Percentiles rank a stretch among this genome's conserved stretches.
phyloP scores from a whole-genome alignment of 35 echinoderm and acorn worm genomes.

The Ophioderma brevispina region DNA sequence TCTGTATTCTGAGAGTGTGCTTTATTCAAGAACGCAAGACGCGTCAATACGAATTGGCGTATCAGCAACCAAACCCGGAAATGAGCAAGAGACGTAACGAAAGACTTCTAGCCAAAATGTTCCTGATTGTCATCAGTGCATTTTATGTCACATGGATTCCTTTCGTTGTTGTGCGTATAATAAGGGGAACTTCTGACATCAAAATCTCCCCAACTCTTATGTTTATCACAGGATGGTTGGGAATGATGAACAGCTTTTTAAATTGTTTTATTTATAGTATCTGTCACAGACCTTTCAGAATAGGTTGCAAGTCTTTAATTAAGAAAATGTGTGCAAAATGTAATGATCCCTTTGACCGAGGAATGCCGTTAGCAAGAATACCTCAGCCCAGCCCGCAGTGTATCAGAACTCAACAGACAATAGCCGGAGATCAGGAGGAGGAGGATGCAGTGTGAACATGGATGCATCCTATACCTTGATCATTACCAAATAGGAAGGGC shows the following conservation, averaged over 20 bases:
- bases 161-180: conserved; percentile 67
- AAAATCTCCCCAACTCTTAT: conserved; percentile 45
- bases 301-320: conserved; percentile 22
- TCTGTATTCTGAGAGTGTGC: conserved; percentile 67
- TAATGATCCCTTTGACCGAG: not conserved
- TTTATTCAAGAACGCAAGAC: conserved; percentile 58
- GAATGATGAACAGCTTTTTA: conserved; percentile 89
- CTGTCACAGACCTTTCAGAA: conserved; percentile 74
- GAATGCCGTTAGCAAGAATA: not conserved
- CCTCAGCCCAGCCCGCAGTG: not conserved
- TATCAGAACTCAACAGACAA: not conserved
- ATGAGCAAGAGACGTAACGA: conserved; percentile 40
- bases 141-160: conserved; percentile 94
- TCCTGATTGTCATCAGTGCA: conserved; percentile 83
- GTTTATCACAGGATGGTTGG: conserved; percentile 81
- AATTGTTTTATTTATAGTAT: conserved; percentile 97
- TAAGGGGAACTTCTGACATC: conserved; percentile 50
- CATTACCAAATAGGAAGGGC: too few species aligned
- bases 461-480: too few species aligned
- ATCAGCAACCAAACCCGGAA: conserved; percentile 33
- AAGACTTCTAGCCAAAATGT: conserved; percentile 82
- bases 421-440: not conserved
- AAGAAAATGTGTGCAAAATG: not conserved
- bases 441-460: not conserved
- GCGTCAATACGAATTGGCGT: conserved; percentile 37